phyloP scores from a whole-genome alignment of 2,888 invertebrate genomes.

The Rhopalosiphum nymphaeae region DNA sequence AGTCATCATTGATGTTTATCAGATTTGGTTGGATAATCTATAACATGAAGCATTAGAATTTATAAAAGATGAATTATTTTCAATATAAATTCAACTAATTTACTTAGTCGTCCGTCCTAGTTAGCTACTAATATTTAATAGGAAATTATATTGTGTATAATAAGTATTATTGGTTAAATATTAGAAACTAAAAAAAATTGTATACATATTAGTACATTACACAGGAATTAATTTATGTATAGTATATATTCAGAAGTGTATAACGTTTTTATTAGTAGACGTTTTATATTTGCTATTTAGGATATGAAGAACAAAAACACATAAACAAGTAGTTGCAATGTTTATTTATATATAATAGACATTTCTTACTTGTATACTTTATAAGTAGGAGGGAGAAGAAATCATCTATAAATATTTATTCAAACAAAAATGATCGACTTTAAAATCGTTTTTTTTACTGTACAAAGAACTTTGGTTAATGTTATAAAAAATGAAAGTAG shows the following conservation, averaged over 20 bases:
- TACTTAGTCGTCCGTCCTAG: too few species aligned
- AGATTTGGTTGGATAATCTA: background rate
- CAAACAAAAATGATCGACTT: background rate
- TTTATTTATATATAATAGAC: background rate
- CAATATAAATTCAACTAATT: background rate
- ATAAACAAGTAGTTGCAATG: background rate
- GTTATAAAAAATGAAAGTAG: background rate
- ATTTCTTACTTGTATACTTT: background rate
- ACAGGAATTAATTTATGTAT: background rate
- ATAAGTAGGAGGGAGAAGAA: background rate
- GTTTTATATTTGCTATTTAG: background rate
- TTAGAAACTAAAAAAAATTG: background rate
- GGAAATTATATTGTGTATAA: background rate
- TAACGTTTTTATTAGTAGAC: background rate
- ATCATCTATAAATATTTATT: background rate
- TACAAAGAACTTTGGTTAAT: background rate
- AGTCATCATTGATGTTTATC: background rate
- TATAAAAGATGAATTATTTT: background rate
- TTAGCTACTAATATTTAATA: background rate
- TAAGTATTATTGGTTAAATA: background rate
- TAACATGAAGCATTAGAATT: background rate
- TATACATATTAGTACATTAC: background rate
- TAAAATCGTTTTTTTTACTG: background rate
- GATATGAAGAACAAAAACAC: background rate
- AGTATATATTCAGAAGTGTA: too few species aligned